These are phyloP conservation scores for Nautilus pompilius DNA, from an alignment of 1,140 invertebrate species.

Conservation along the genomic window DNA sequence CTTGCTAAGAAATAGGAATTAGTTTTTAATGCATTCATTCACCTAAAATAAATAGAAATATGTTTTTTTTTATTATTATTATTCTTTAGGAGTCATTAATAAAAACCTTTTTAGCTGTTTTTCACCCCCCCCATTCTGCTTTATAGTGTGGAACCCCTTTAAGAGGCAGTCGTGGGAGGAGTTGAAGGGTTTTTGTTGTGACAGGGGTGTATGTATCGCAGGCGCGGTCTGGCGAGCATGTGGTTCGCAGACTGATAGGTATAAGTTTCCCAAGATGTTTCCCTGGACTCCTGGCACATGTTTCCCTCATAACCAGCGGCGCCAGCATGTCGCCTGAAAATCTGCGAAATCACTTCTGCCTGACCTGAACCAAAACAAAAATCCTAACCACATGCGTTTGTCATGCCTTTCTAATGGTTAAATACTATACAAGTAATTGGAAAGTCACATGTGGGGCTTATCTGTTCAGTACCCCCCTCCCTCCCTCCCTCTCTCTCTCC, in stretches of 20 bases:
- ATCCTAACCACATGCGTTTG: conserved; percentile 20
- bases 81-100: too few relatives aligned
- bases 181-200: background rate
- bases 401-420: conserved; percentile 22
- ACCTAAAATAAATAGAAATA: too few relatives aligned
- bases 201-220: background rate
- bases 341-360: conserved; percentile 18
- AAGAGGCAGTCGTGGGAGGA: too few relatives aligned
- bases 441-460: conserved; percentile 14
- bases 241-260: conserved; percentile 11
- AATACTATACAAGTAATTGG: conserved; percentile 30
- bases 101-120: too few relatives aligned
- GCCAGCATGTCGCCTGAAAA: conserved; percentile 16
- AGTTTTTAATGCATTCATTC: too few relatives aligned
- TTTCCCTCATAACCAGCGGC: conserved; percentile 9
- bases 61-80: too few relatives aligned
- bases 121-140: too few relatives aligned
- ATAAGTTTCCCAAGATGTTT: conserved; percentile 14
- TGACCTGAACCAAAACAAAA: conserved; percentile 20
- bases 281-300: conserved; percentile 4
- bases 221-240: conserved; percentile 3
- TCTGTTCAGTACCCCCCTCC: background rate
- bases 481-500: background rate
- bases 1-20: too few relatives aligned
- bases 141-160: too few relatives aligned